A percentile compares a stretch with the other conserved stretches of the same genome.
Evolutionary conservation across 2,888 invertebrate genomes (phyloP).

Genomic region (Drosophila mettleri): DNA sequence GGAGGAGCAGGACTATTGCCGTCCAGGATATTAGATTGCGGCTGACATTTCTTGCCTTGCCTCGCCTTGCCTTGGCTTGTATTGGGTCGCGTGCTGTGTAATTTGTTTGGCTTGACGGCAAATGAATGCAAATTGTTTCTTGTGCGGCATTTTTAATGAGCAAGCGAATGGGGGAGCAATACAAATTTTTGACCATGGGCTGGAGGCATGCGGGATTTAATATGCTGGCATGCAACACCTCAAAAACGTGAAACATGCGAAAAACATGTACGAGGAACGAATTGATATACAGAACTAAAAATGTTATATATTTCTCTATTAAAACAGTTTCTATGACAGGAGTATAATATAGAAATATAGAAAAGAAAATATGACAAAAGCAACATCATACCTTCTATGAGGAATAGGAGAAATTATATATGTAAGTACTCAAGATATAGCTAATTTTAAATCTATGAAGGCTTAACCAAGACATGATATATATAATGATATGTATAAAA

Average conservation of each 20-base stretch:
- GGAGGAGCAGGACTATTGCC: neutral
- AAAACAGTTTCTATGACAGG: neutral
- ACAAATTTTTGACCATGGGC: neutral
- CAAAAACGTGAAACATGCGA: neutral
- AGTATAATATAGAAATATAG: too few species aligned
- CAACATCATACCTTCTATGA: too few species aligned
- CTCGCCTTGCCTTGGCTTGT: constrained; percentile 5
- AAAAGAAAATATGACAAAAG: too few species aligned
- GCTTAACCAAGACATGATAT: too few species aligned
- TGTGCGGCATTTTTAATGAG: constrained; percentile 33
- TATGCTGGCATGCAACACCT: constrained; percentile 22
- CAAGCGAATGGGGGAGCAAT: neutral
- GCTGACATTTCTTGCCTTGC: constrained; percentile 31
- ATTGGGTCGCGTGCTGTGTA: constrained; percentile 35
- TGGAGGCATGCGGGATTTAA: neutral
- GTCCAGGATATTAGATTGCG: constrained; percentile 29
- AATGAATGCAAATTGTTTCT: constrained; percentile 55
- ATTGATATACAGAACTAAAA: neutral
- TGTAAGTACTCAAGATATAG: too few species aligned
- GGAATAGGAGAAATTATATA: too few species aligned
- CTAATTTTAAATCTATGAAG: too few species aligned
- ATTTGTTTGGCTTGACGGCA: constrained; percentile 35
- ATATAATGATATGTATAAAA: too few species aligned
- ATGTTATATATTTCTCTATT: neutral
- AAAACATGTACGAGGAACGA: neutral